These are phyloP conservation scores for Drosophila sp. DNA, from an alignment of 1,140 invertebrate species.

Conservation along the genomic window DNA sequence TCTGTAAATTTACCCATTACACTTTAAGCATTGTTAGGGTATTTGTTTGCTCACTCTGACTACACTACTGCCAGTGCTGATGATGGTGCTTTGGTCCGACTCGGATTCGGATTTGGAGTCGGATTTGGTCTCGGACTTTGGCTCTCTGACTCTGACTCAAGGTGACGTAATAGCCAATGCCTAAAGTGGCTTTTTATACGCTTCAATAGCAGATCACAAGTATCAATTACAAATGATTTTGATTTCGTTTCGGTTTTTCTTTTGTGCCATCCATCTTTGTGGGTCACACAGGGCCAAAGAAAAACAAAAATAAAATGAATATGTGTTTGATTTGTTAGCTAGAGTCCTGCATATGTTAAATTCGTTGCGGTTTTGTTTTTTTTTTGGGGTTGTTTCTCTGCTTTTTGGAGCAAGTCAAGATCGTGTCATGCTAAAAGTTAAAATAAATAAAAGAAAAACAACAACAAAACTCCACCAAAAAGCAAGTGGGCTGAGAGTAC, in stretches of 20 bases:
- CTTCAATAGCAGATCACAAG: constrained; percentile 74
- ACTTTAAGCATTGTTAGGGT: not conserved
- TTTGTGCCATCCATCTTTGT: constrained; percentile 36
- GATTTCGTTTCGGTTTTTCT: not conserved
- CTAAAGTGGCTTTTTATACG: constrained; percentile 78
- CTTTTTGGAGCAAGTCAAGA: constrained; percentile 5
- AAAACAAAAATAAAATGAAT: not conserved
- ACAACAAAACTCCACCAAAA: constrained; percentile 6
- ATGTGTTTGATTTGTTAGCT: constrained; percentile 14
- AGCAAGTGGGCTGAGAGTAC: constrained; percentile 6
- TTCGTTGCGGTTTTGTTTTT: not conserved
- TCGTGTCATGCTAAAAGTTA: constrained; percentile 6
- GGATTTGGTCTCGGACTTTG: constrained; percentile 38
- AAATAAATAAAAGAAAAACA: constrained; percentile 19
- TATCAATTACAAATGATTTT: constrained; percentile 73
- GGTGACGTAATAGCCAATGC: constrained; percentile 75
- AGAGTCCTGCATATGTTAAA: constrained; percentile 13
- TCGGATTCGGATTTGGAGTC: constrained; percentile 36
- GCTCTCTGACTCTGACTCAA: constrained; percentile 50
- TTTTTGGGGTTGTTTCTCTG: not conserved
- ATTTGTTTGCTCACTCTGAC: not conserved
- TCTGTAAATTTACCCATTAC: no score
- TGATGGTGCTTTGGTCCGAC: constrained; percentile 2
- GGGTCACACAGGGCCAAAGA: constrained; percentile 45
- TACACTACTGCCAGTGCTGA: constrained; percentile 10